Base-by-base conservation (phyloP, 2,888 invertebrate species). In the Ormyrus nitidulus region DNA sequence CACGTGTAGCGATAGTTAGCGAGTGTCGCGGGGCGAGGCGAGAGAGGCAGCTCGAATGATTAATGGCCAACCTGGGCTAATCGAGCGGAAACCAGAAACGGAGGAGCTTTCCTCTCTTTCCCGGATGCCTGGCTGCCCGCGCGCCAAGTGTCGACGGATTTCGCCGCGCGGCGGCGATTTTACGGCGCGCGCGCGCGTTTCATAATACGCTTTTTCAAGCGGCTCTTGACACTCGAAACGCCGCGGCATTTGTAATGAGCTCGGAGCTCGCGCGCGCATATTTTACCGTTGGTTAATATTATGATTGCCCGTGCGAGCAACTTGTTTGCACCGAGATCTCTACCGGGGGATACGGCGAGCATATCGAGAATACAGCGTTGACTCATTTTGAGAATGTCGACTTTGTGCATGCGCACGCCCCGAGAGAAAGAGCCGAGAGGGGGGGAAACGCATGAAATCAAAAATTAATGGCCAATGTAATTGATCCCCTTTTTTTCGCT, bases 1-100 rank as follows among this genome's bases (percentile, higher is more conserved):
- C 83, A 77, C 75, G 73, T 82, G 82, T 80, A 81, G 81, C 81
- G 80, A 83, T 83, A 81, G 84, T 82, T 83, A 83, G 83, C 83
- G 80, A 84, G 82, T 84, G 85, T 83, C 83, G 84, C 84, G 85
- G 80, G 81, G 83, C 19, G 19, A 19, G 19, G 19, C 19, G 19
- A 19, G 19, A 19, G 19, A 2, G 1, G 2, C 1, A 19, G 19
- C 19, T 19, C 19, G 82, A 70, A 80, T 86, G 85, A 87, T 87
- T 86, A 86, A 86, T 85, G 83, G 58, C 73, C 69, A 73, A 59
- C 9, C 71, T 34, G 68, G 81, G 73, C 74, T 76, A 80, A 80
- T 80, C 72, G 80, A 77, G 77, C 77, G 73, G 71, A 80, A 77
- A 80, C 51, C 54, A 72, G 53, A 70, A 77, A 77, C 49, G 64